Evolutionary conservation across 2,888 invertebrate genomes (phyloP).

Genomic region (Drosophila robusta): DNA sequence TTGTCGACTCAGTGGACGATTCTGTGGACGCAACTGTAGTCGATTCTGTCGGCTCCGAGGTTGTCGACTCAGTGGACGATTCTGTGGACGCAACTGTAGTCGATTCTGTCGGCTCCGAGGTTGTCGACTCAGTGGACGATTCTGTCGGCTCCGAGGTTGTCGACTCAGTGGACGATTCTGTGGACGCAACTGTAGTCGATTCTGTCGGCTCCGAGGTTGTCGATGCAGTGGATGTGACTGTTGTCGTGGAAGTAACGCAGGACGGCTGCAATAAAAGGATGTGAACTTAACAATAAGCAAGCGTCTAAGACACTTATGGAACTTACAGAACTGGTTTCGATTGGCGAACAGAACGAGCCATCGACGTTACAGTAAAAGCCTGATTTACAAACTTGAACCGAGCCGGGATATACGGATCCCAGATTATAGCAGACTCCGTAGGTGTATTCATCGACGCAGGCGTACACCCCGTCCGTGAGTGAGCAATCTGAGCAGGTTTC

Average conservation of each 20-base stretch:
- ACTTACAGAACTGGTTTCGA: conserved; percentile 42
- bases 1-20: conserved; percentile 1
- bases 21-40: neutral
- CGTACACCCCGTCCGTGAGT: conserved; percentile 44
- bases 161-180: neutral
- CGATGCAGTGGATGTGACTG: conserved; percentile 4
- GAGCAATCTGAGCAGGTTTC: conserved; percentile 48
- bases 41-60: conserved; percentile 3
- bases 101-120: neutral
- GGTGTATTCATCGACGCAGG: conserved; percentile 50
- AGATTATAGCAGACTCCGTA: conserved; percentile 55
- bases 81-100: conserved; percentile 3
- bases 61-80: neutral
- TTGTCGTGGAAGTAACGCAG: conserved; percentile 15
- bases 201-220: neutral
- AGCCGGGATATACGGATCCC: neutral
- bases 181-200: conserved; percentile 1
- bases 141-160: neutral
- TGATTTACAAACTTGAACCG: conserved; percentile 33
- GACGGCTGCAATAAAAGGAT: conserved; percentile 36
- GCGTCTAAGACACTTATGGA: neutral
- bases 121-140: neutral
- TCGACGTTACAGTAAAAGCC: conserved; percentile 49
- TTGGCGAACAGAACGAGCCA: conserved; percentile 35
- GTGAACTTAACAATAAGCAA: neutral